phyloP scores from a whole-genome alignment of 2,113 vertebrate species.

The Isichthys henryi region DNA sequence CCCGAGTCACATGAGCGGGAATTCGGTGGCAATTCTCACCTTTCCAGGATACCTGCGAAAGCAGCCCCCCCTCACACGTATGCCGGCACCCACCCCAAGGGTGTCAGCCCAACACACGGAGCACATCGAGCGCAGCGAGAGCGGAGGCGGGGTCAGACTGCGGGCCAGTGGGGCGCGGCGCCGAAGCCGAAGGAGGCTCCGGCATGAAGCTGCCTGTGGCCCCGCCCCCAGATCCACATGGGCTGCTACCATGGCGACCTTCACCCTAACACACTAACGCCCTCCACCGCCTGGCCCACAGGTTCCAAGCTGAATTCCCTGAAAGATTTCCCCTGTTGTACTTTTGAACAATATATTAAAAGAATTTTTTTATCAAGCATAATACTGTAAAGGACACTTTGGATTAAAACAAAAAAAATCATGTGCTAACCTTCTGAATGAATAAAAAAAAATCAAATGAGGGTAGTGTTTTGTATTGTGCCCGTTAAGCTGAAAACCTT shows the following conservation, averaged over 20 bases:
- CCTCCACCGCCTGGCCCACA: background rate
- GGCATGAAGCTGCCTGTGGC: background rate
- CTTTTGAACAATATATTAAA: background rate
- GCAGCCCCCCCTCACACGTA: background rate
- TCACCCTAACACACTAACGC: background rate
- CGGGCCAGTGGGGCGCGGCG: background rate
- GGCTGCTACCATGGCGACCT: background rate
- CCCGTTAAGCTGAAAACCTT: conserved; percentile 14
- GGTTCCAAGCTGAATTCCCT: background rate
- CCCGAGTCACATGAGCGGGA: background rate
- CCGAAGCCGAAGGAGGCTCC: background rate
- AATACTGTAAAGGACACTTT: background rate
- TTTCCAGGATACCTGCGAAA: background rate
- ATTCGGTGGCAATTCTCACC: background rate
- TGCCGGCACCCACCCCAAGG: background rate
- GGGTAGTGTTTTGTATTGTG: background rate
- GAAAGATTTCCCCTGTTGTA: background rate
- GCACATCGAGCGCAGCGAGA: background rate
- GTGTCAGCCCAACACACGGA: background rate
- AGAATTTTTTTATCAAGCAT: background rate
- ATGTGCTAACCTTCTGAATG: background rate
- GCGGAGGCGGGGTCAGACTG: background rate
- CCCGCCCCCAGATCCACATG: background rate
- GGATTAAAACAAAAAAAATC: background rate
- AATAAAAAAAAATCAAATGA: conserved; percentile 5